A percentile compares a stretch with the other conserved stretches of the same genome.
Evolutionary conservation across 2,797 vertebrate genomes (phyloP).

Genomic region (Microctenopoma stevenorrisi): DNA sequence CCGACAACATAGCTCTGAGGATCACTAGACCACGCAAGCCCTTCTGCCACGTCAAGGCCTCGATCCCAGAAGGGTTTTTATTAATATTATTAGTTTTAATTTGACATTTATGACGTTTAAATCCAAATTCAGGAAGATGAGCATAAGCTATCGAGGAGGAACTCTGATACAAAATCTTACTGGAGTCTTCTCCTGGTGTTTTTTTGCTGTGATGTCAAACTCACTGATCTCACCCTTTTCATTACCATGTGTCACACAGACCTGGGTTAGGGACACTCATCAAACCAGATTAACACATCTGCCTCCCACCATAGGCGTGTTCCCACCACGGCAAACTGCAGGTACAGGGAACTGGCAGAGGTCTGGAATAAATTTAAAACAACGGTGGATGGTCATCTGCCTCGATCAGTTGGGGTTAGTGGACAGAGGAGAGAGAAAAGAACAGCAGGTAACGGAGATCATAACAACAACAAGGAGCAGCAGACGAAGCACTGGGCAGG

Average conservation of each 20-base stretch:
- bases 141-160: background rate
- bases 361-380: constrained; percentile 4
- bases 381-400: too few relatives aligned
- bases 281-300: constrained; percentile 47
- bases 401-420: too few relatives aligned
- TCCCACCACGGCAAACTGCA: background rate
- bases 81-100: background rate
- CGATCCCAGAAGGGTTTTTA: too few relatives aligned
- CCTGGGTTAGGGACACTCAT: constrained; percentile 21
- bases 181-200: background rate
- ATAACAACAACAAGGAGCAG: too few relatives aligned
- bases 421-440: too few relatives aligned
- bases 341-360: constrained; percentile 28
- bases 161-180: background rate
- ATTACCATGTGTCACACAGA: constrained; percentile 31
- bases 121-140: background rate
- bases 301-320: constrained; percentile 24
- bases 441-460: too few relatives aligned
- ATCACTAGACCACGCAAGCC: too few relatives aligned
- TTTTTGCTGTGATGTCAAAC: constrained; percentile 5
- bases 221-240: background rate
- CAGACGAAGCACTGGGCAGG: too few relatives aligned
- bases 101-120: background rate
- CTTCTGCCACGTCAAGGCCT: too few relatives aligned
- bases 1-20: too few relatives aligned